Evolutionary conservation across 2,797 vertebrate genomes (phyloP).

Genomic region (Acanthurus tractus): DNA sequence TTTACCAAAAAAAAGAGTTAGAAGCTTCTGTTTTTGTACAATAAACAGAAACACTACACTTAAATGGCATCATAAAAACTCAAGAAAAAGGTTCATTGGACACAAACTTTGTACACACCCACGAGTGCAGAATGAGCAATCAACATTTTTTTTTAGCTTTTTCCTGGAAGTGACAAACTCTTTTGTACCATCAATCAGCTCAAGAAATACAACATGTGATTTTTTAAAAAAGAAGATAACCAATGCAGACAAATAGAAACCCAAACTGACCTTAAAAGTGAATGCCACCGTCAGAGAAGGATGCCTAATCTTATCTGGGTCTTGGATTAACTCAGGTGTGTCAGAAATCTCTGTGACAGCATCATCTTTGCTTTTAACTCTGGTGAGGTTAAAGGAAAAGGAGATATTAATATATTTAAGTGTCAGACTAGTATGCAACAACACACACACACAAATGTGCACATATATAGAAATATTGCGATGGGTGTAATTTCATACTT

Average conservation of each 20-base stretch:
- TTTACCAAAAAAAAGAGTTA: no score
- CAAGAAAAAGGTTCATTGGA: no score
- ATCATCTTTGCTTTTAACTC: slow-evolving; percentile 43
- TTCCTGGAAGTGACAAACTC: no score
- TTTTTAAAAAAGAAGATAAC: background rate
- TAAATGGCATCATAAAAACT: no score
- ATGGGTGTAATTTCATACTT: slow-evolving; percentile 67
- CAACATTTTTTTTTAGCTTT: no score
- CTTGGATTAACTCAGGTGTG: slow-evolving; percentile 47
- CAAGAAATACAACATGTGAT: background rate
- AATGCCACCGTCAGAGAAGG: slow-evolving; percentile 79
- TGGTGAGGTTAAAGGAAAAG: slow-evolving; percentile 38
- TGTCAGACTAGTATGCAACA: background rate
- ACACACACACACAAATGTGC: background rate
- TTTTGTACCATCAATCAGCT: no score
- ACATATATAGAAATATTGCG: background rate
- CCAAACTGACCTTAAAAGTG: slow-evolving; percentile 75
- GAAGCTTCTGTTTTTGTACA: no score
- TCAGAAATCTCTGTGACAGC: background rate
- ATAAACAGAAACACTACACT: no score
- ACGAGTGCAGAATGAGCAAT: no score
- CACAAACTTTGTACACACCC: no score
- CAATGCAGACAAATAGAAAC: background rate
- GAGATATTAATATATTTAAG: slow-evolving; percentile 14
- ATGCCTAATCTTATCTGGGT: slow-evolving; percentile 56